Conservation (phyloP, 2,888 invertebrate species). For the Scrobipalpa atriplicella region DNA sequence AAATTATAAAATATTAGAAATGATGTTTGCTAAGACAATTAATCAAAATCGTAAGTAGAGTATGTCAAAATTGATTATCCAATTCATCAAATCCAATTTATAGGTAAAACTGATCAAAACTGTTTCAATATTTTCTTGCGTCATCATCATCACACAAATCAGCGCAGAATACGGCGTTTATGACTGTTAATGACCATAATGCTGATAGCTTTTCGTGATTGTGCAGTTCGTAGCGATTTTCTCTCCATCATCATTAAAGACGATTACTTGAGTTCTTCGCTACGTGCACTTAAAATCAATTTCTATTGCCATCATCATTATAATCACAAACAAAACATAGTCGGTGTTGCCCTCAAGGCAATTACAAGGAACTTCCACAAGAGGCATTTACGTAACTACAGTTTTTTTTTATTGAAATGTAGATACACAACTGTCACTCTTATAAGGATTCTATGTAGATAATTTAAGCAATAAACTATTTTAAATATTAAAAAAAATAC, state of each 20-base stretch:
- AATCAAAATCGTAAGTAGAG: too few relatives aligned
- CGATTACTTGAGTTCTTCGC: slow-evolving; percentile 4
- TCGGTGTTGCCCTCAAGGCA: not conserved
- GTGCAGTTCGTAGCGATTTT: slow-evolving; percentile 15
- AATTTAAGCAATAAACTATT: too few relatives aligned
- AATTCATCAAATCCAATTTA: not conserved
- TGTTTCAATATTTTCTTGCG: not conserved
- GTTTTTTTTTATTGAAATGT: too few relatives aligned
- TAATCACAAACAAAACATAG: not conserved
- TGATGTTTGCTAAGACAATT: too few relatives aligned
- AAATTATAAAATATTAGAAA: too few relatives aligned
- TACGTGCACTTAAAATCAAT: not conserved
- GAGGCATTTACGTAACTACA: not conserved
- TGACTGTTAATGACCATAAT: slow-evolving; percentile 7
- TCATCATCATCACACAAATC: not conserved
- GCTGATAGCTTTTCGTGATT: slow-evolving; percentile 23
- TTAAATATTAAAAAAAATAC: too few relatives aligned
- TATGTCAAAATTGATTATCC: too few relatives aligned
- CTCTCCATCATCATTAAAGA: slow-evolving; percentile 20
- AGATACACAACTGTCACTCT: too few relatives aligned
- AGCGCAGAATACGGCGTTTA: not conserved
- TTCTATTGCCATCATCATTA: slow-evolving; percentile 3
- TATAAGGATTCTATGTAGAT: too few relatives aligned
- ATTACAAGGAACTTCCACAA: not conserved
- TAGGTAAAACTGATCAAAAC: not conserved